Base-by-base conservation (phyloP, 2,888 invertebrate species). In the Asteroscopus sphinx region DNA sequence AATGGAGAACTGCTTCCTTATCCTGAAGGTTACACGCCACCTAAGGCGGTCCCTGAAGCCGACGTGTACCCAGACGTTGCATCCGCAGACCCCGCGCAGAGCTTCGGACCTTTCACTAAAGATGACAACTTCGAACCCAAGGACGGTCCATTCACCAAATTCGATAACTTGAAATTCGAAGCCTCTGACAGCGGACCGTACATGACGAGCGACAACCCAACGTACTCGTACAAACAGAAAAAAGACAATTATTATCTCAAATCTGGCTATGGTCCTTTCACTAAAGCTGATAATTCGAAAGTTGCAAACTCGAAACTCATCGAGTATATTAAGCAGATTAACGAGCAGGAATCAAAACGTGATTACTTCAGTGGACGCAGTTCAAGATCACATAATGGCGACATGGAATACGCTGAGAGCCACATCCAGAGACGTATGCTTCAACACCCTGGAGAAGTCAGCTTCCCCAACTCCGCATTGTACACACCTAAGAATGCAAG, bases 1-100 rank as follows among this genome's bases (percentile, higher is more conserved):
- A 98, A 98, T 80, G 97, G 97, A 51, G 96, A 97, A 84, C 88
- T 98, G 45, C 94, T 97, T 40, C 97, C 97, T 13, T 97, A 97
- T 75, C 96, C 96, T 42, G 95, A 96, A 77, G 96, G 96, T 5
- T 96, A 96, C 69, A 95, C 95, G 61, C 96, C 96, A 44, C 95
- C 96, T 1, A 95, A 95, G 66, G 95, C 95, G 41, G 93, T 95
- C 15, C 93, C 95, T 1, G 91, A 95, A 52, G 95, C 95, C 0
- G 95, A 96, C 65, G 89, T 95, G 2, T 94, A 95, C 36, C 95
- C 95, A 8, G 93, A 94, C 32, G 52, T 87, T 11, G 83, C 85
- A 25, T 76, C 83, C 0, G 76, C 81, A 16, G 90, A 92, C 25
- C 88, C 88, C 1, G 79, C 80, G 11, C 88, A 91, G 62, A 93